Evolutionary conservation across 2,888 invertebrate species (phyloP), one percentile per base, ranked within the genome.

Genomic region (Drosophila pullipes): DNA sequence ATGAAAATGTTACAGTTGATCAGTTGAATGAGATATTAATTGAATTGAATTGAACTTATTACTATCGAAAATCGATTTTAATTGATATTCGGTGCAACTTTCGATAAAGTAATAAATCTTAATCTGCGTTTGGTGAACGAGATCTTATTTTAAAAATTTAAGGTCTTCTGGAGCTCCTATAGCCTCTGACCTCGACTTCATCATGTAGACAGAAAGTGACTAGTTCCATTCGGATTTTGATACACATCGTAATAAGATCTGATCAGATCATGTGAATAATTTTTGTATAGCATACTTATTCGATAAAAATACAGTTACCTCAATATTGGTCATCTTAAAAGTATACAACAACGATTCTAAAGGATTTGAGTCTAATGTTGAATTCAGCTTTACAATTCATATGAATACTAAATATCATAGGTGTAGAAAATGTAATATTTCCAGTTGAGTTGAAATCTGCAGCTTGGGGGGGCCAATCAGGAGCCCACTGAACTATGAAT

Each of bases 221-320:
- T 13, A 3, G 22, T 25, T 47, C 25, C 7, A 25, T 16, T 25
- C 25, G 47, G 16, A 1, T 9, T 25, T 16, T 16, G 16, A 47
- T 25, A 31, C 31, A 31, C 22, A 13, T 16, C 22, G 22, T 7
- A 16, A 47, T 25, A 13, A 47, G 4, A 25, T 25, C 16, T 25
- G 25, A 47, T 47, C 1, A 47, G 25, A 47, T 47, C 4, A 9
- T 47, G 7, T 11, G 18, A 30, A 11, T 18, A 0, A 30, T 30
- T 7, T 33, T 52, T 59, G 3, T 54, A 25, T 28, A 49, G 72
- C 72, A 71, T 72, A 72, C 63, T 72, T 72, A 16, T 71, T 35
- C 1, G 28, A 25, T 35, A 49, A 11, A 54, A n/a, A 18, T 31
- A n/a, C 4, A 30, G n/a, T 52, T 11, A n/a, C 6, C 16, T 16